These are phyloP conservation scores for Cynopterus brachyotis DNA, from an alignment of 2,113 vertebrate genomes.

Conservation along the genomic window DNA sequence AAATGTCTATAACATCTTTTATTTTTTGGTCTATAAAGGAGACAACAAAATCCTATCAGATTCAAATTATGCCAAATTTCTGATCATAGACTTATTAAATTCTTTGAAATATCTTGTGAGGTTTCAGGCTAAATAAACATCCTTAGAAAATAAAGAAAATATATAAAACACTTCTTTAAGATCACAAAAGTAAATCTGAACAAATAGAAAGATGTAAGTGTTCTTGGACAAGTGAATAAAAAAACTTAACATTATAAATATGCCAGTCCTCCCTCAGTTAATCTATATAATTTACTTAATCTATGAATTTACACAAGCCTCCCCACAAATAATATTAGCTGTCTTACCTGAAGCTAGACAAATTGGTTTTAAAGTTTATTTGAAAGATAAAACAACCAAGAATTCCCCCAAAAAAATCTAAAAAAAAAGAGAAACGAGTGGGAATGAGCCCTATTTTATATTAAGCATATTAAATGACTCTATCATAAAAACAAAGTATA, in stretches of 20 bases:
- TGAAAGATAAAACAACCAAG: neutral
- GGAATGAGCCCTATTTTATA: neutral
- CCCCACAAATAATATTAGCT: neutral
- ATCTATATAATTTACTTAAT: neutral
- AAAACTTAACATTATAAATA: neutral
- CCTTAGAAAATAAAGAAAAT: neutral
- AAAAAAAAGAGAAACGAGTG: neutral
- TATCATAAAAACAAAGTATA: neutral
- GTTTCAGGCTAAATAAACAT: neutral
- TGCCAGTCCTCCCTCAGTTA: neutral
- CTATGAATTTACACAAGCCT: neutral
- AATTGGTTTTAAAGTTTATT: neutral
- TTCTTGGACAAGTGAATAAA: neutral
- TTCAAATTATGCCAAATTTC: neutral
- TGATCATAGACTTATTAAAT: neutral
- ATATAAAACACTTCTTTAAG: neutral
- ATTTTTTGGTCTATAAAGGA: neutral
- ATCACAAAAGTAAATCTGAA: neutral
- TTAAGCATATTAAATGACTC: neutral
- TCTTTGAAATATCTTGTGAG: neutral
- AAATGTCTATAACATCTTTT: neutral
- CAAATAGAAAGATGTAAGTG: neutral
- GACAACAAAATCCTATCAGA: neutral
- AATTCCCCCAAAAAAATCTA: neutral
- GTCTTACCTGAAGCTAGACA: neutral